Conservation (phyloP, 53 echinoderm and acorn worm species). For the Mesocentrotus franciscanus region DNA sequence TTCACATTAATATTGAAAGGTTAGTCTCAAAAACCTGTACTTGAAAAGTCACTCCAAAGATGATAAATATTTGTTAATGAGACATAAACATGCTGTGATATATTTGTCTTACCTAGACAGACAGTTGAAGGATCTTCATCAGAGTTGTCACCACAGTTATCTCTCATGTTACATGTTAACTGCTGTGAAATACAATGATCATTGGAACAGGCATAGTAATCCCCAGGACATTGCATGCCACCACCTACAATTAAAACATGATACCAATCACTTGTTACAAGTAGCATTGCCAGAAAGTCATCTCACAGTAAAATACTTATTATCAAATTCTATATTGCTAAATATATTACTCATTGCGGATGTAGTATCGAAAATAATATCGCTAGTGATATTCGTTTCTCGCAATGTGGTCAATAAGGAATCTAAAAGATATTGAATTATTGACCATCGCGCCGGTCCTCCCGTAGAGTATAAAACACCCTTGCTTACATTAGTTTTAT, state of each 20-base stretch:
- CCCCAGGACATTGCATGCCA: constrained; percentile 42
- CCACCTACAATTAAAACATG: neutral
- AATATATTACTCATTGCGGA: too few relatives aligned
- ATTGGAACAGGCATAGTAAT: constrained; percentile 69
- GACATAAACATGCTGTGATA: neutral
- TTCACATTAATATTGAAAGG: neutral
- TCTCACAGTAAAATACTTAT: neutral
- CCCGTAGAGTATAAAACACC: too few relatives aligned
- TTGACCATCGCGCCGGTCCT: too few relatives aligned
- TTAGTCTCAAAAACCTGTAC: neutral
- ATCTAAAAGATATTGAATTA: too few relatives aligned
- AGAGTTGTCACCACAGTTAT: constrained; percentile 63
- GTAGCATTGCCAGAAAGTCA: neutral
- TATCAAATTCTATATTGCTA: too few relatives aligned
- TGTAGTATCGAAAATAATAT: too few relatives aligned
- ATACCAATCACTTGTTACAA: neutral
- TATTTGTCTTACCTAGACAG: constrained; percentile 58
- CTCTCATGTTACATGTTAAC: constrained; percentile 61
- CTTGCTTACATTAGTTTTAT: too few relatives aligned
- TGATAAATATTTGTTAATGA: neutral
- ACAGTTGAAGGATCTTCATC: constrained; percentile 65
- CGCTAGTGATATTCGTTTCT: too few relatives aligned
- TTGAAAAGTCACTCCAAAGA: neutral
- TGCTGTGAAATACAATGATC: constrained; percentile 65
- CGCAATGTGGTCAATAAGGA: too few relatives aligned